Evolutionary conservation across 2,797 vertebrate genomes (phyloP), one percentile per base, ranked within the genome.

Genomic region (Sebastes iracundus): DNA sequence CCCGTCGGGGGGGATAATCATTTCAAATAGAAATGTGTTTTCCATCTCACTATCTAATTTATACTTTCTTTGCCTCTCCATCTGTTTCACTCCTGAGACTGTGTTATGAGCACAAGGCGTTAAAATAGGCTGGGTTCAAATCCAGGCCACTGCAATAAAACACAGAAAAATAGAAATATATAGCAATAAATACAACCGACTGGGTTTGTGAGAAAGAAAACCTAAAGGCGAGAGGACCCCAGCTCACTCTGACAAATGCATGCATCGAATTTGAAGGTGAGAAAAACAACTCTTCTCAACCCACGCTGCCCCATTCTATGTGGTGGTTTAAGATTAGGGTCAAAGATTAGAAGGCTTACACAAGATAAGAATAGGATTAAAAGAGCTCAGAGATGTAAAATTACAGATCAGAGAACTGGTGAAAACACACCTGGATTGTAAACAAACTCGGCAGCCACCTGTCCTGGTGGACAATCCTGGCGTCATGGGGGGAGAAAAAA

Each of bases 261-360:
- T 88, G 87, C 87, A 85, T 82, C 75, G 82, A 87, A 86, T 88
- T 59, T 80, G 83, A 82, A 84, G 85, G 90, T 92, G 83, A 91
- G 82, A 92, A 91, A 93, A 94, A 93, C 87, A 92, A 94, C 86
- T 87, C 82, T 23, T 74, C 79, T 82, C 85, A 68, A 87, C 88
- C 90, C 76, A 71, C 14, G 75, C 75, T 81, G 85, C 49, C 80
- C 78, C 60, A 74, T 92, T 93, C 92, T 87, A 80, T 90, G 93
- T 85, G 91, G 78, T 59, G 85, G 86, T 94, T 94, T 92, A 92
- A 95, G 95, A 96, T 96, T 96, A 95, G 93, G 95, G 95, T 95
- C 94, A 96, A 94, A 96, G 95, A 96, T 96, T 96, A 95, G 90
- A 90, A 78, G 92, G 92, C 75, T 96, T 95, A 96, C 90, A 91